A percentile compares a stretch with the other conserved stretches of the same genome.
phyloP scores from a whole-genome alignment of 2,888 invertebrate genomes.

The Dasysyrphus tricinctus region DNA sequence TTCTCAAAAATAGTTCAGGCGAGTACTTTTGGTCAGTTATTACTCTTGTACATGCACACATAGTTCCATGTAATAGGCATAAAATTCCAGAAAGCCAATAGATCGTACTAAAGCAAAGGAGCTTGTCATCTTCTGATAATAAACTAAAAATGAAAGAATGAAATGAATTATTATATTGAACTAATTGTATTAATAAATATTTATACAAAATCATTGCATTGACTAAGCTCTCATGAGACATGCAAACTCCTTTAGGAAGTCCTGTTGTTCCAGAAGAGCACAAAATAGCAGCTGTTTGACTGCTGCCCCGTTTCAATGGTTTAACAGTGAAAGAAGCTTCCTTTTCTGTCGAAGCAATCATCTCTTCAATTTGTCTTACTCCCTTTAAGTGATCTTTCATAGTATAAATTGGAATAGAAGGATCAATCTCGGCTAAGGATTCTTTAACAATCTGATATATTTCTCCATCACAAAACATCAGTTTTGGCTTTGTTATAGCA shows the following conservation, averaged over 20 bases:
- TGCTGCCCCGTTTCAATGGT: conserved; percentile 49
- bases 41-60: conserved; percentile 69
- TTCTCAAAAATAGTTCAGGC: conserved; percentile 70
- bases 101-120: conserved; percentile 76
- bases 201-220: conserved; percentile 44
- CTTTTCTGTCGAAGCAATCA: conserved; percentile 63
- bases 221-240: conserved; percentile 73
- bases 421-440: conserved; percentile 64
- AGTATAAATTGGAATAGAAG: conserved; percentile 71
- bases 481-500: conserved; percentile 79
- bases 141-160: conserved; percentile 16
- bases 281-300: conserved; percentile 75
- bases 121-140: conserved; percentile 47
- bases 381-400: conserved; percentile 75
- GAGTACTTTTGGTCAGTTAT: conserved; percentile 75
- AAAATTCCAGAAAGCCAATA: conserved; percentile 77
- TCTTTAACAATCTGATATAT: conserved; percentile 76
- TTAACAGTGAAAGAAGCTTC: conserved; percentile 52
- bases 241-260: conserved; percentile 73
- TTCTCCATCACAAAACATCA: conserved; percentile 81
- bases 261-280: conserved; percentile 76
- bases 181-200: no score
- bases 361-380: conserved; percentile 65
- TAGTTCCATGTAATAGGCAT: conserved; percentile 63
- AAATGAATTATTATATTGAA: background rate